Conservation (phyloP, 1,140 invertebrate species). For the Leptinotarsa undecemlineata region DNA sequence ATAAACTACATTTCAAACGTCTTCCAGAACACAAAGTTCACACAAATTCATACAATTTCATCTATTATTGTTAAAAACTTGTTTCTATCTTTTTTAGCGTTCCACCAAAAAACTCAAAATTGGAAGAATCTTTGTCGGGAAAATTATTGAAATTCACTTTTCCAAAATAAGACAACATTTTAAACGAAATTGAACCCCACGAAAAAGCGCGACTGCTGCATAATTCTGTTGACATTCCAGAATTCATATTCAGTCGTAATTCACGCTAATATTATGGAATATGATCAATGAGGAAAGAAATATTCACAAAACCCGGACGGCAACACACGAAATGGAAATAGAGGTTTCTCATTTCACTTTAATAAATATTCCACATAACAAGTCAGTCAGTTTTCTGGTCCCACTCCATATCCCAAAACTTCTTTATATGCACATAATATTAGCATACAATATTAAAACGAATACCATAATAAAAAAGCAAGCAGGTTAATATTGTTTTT, state of each 20-base stretch:
- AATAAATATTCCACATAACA: slow-evolving; percentile 6
- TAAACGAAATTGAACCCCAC: too few relatives aligned
- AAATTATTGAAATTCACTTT: too few relatives aligned
- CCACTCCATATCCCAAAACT: slow-evolving; percentile 10
- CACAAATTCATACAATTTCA: too few relatives aligned
- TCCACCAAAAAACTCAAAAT: too few relatives aligned
- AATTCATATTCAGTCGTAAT: background rate
- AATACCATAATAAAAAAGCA: slow-evolving; percentile 17
- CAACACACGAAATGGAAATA: slow-evolving; percentile 2
- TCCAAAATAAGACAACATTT: too few relatives aligned
- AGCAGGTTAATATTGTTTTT: slow-evolving; percentile 24
- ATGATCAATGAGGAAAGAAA: background rate
- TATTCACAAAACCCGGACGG: background rate
- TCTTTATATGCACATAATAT: slow-evolving; percentile 14
- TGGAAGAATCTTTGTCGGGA: too few relatives aligned
- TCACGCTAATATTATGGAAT: background rate
- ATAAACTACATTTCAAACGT: too few relatives aligned
- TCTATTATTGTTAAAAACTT: too few relatives aligned
- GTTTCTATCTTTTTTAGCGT: too few relatives aligned
- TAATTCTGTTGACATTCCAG: too few relatives aligned
- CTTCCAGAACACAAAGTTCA: too few relatives aligned
- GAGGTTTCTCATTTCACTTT: background rate
- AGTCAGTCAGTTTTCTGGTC: background rate
- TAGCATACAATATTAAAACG: slow-evolving; percentile 21
- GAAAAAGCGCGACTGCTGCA: too few relatives aligned